phyloP scores from a whole-genome alignment of 2,797 vertebrate genomes.

The Propithecus deckenii region DNA sequence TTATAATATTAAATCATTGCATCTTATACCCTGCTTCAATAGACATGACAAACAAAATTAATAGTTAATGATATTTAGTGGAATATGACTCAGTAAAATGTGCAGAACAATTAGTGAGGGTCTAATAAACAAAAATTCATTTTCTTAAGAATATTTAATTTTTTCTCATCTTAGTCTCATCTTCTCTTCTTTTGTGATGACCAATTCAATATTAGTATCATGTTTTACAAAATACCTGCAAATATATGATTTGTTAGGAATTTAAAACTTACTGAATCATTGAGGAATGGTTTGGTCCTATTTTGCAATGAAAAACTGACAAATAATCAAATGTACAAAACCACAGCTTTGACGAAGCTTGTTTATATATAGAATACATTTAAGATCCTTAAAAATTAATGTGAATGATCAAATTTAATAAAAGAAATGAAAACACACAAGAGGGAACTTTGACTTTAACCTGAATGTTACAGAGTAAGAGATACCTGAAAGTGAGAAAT shows the following conservation, averaged over 20 bases:
- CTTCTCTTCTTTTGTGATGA: neutral
- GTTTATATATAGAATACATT: neutral
- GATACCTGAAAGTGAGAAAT: neutral
- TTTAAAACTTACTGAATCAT: neutral
- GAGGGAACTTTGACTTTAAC: rapidly evolving
- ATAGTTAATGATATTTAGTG: neutral
- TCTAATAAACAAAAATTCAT: neutral
- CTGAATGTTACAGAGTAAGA: neutral
- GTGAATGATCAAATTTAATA: neutral
- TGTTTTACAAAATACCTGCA: neutral
- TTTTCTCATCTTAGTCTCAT: neutral
- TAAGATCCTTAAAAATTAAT: neutral
- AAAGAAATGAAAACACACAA: neutral
- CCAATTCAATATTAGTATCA: neutral
- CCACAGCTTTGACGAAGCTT: neutral
- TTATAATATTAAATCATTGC: neutral
- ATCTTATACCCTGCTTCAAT: neutral
- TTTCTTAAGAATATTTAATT: neutral
- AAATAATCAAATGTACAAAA: neutral
- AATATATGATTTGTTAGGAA: neutral
- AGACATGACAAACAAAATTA: neutral
- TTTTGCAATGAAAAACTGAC: neutral
- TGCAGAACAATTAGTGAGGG: neutral
- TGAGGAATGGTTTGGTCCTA: neutral
- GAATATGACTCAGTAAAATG: neutral